Percentiles rank a stretch among this genome's conserved stretches.
These are phyloP conservation scores for Bellardia pandia DNA, from an alignment of 2,888 invertebrate genomes.

Conservation along the genomic window DNA sequence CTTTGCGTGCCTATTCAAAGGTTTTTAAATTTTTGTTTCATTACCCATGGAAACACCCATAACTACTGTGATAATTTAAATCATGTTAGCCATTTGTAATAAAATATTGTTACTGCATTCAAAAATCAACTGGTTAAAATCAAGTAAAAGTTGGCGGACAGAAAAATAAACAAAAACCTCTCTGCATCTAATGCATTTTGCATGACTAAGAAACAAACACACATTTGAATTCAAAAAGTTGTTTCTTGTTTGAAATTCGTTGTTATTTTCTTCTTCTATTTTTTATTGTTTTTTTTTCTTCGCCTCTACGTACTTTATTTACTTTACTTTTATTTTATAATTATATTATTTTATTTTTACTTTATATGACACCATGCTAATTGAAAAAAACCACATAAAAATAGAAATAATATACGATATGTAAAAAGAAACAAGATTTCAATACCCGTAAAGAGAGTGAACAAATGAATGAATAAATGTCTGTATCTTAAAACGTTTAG, in stretches of 20 bases:
- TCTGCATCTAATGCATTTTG: constrained; percentile 57
- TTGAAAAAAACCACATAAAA: constrained; percentile 69
- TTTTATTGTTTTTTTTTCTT: constrained; percentile 1
- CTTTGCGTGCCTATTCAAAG: not conserved
- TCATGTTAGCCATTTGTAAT: constrained; percentile 39
- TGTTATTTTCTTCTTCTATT: constrained; percentile 15
- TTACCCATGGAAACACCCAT: constrained; percentile 36
- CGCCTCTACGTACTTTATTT: constrained; percentile 17
- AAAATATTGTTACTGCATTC: constrained; percentile 42
- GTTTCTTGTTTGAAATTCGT: constrained; percentile 37
- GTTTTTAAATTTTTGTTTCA: not conserved
- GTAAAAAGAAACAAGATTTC: constrained; percentile 37
- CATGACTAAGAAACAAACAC: constrained; percentile 49
- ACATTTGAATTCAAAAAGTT: constrained; percentile 46
- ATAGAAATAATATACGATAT: constrained; percentile 51
- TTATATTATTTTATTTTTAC: constrained; percentile 37
- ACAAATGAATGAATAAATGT: constrained; percentile 47
- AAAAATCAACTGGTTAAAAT: not conserved
- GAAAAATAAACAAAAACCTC: not conserved
- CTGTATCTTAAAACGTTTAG: constrained; percentile 19
- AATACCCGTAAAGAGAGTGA: constrained; percentile 36
- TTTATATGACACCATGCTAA: constrained; percentile 68
- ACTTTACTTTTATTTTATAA: constrained; percentile 48
- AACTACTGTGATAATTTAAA: constrained; percentile 13
- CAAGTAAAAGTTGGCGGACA: not conserved